A percentile compares a stretch with the other conserved stretches of the same genome.
Conservation (phyloP, 2,113 vertebrate genomes). For the Lasiurus borealis region DNA sequence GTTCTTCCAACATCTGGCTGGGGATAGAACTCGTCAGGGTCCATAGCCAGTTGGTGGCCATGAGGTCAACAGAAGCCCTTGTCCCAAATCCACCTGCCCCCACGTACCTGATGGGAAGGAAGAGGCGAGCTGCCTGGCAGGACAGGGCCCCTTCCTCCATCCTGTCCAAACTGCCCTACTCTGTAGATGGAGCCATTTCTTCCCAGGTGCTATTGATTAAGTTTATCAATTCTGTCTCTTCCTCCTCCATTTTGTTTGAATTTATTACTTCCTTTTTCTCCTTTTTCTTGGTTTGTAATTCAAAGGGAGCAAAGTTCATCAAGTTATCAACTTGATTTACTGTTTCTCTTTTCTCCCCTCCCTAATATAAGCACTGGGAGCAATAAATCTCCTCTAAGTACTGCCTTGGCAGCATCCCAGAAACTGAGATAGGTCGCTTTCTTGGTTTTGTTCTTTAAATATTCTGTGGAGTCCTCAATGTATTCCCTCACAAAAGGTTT, state of each 20-base stretch:
- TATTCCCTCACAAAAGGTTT: constrained; percentile 69
- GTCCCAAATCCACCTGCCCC: neutral
- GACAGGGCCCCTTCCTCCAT: neutral
- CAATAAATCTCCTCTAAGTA: constrained; percentile 77
- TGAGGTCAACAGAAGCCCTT: neutral
- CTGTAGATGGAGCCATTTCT: constrained; percentile 48
- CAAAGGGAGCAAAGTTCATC: constrained; percentile 75
- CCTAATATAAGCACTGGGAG: constrained; percentile 66
- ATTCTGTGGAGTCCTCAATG: constrained; percentile 46
- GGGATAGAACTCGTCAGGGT: neutral
- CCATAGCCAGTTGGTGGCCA: neutral
- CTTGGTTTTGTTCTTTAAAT: constrained; percentile 66
- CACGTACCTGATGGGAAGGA: neutral
- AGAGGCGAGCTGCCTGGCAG: neutral
- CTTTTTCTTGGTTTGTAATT: constrained; percentile 66
- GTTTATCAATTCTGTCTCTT: constrained; percentile 67
- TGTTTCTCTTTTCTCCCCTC: constrained; percentile 23
- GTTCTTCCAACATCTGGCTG: accelerated
- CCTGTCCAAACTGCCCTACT: neutral
- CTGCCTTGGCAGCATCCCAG: constrained; percentile 66
- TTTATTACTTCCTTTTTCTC: constrained; percentile 80
- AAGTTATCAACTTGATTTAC: constrained; percentile 75
- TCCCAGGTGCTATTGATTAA: constrained; percentile 68
- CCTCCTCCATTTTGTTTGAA: constrained; percentile 68
- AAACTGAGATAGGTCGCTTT: constrained; percentile 50